phyloP scores from a whole-genome alignment of 2,888 invertebrate genomes.

The Drosophila hamatofila region DNA sequence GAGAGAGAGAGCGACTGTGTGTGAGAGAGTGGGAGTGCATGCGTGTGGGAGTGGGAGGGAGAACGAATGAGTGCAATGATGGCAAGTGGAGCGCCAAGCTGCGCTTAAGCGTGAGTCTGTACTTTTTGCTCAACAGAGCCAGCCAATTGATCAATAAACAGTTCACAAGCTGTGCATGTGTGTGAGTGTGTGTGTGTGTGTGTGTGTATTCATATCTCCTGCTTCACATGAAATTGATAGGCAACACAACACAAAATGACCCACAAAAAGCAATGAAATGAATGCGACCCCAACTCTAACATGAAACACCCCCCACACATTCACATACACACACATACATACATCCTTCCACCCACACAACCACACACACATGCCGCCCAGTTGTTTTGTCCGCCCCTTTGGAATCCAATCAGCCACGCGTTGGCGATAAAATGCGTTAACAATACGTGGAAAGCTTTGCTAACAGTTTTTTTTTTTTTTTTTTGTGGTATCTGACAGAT shows the following conservation, averaged over 20 bases:
- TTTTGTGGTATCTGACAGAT: slow-evolving; percentile 73
- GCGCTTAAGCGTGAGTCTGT: slow-evolving; percentile 72
- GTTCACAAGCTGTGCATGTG: slow-evolving; percentile 18
- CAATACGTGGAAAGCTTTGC: slow-evolving; percentile 81
- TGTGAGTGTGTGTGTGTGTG: slow-evolving; percentile 6
- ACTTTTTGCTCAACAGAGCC: slow-evolving; percentile 51
- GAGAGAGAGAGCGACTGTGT: slow-evolving; percentile 1
- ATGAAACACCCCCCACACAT: slow-evolving; percentile 6
- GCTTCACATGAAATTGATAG: slow-evolving; percentile 54
- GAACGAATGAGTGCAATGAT: slow-evolving; percentile 37
- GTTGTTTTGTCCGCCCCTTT: slow-evolving; percentile 43
- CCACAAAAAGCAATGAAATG: slow-evolving; percentile 70
- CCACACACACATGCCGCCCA: slow-evolving; percentile 12
- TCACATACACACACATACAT: slow-evolving; percentile 7
- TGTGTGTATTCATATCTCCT: slow-evolving; percentile 17
- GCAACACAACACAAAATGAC: slow-evolving; percentile 68
- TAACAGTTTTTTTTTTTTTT: slow-evolving; percentile 63
- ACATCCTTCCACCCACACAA: slow-evolving; percentile 5
- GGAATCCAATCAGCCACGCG: slow-evolving; percentile 82
- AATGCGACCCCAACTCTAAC: slow-evolving; percentile 33
- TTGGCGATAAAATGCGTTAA: slow-evolving; percentile 83
- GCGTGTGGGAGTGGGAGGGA: slow-evolving; percentile 7
- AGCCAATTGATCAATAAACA: slow-evolving; percentile 62
- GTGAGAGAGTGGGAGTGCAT: slow-evolving; percentile 14
- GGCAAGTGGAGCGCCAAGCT: slow-evolving; percentile 67